A percentile compares a stretch with the other conserved stretches of the same genome.
Evolutionary conservation across 2,113 vertebrate genomes (phyloP).

Genomic region (Microtus montanus): DNA sequence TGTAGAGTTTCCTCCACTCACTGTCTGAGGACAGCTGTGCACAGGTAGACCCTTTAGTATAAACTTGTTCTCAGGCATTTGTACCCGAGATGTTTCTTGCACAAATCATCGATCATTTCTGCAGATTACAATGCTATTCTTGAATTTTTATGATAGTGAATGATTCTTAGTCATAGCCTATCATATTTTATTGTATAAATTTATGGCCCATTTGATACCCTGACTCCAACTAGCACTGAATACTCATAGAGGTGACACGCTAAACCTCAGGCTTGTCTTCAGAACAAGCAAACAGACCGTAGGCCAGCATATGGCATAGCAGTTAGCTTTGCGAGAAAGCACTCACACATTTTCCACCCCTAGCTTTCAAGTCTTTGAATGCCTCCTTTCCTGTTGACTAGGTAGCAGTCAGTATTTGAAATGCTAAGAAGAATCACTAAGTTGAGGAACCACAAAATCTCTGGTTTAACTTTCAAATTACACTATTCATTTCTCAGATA

Average conservation of each 20-base stretch:
- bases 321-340: neutral
- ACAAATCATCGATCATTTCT: conserved; percentile 35
- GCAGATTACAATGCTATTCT: conserved; percentile 39
- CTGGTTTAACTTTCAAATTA: conserved; percentile 41
- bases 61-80: neutral
- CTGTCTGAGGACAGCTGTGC: neutral
- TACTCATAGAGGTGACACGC: conserved; percentile 1
- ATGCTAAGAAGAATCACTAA: conserved; percentile 38
- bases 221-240: conserved; percentile 24
- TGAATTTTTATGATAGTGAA: conserved; percentile 53
- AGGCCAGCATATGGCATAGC: neutral
- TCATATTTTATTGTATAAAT: conserved; percentile 32
- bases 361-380: conserved; percentile 13
- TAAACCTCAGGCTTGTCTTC: conserved; percentile 1
- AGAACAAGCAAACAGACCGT: neutral
- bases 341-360: conserved; percentile 16
- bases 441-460: conserved; percentile 37
- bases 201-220: conserved; percentile 25
- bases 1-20: conserved; percentile 44
- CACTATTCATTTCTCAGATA: conserved; percentile 40
- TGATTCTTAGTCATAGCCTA: conserved; percentile 23
- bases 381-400: conserved; percentile 4
- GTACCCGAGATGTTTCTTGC: conserved; percentile 4
- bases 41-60: neutral
- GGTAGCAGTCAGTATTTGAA: conserved; percentile 34